Evolutionary conservation across 2,113 vertebrate species (phyloP).

Genomic region (Aplodontia rufa): DNA sequence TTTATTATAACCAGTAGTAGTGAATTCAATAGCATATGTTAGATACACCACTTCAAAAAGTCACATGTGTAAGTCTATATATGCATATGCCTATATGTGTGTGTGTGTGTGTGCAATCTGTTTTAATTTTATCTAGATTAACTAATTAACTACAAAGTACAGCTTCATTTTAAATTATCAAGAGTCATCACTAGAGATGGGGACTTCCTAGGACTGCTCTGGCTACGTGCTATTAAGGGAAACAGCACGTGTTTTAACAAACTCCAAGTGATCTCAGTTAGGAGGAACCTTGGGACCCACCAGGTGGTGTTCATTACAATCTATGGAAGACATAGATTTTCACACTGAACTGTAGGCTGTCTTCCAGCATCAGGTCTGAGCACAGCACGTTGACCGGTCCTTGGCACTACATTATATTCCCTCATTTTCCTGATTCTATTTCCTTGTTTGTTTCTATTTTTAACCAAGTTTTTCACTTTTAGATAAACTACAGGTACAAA

Average conservation of each 20-base stretch:
- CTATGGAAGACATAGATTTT: neutral
- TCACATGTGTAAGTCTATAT: neutral
- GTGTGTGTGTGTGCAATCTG: neutral
- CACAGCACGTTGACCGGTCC: neutral
- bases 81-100: neutral
- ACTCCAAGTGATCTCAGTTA: neutral
- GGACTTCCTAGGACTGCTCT: constrained; percentile 14
- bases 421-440: neutral
- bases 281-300: neutral
- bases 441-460: neutral
- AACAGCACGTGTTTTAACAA: constrained; percentile 13
- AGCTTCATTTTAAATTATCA: constrained; percentile 21
- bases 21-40: neutral
- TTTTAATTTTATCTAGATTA: constrained; percentile 44
- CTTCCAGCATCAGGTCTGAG: neutral
- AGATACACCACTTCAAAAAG: neutral
- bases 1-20: neutral
- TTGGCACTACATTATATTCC: neutral
- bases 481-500: neutral
- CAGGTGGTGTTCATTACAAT: constrained; percentile 6
- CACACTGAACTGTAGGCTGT: neutral
- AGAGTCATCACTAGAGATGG: neutral
- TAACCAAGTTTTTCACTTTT: neutral
- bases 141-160: constrained; percentile 54
- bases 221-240: constrained; percentile 35